Base-by-base conservation (phyloP, 1,140 invertebrate species). In the Ceratitis capitata region DNA sequence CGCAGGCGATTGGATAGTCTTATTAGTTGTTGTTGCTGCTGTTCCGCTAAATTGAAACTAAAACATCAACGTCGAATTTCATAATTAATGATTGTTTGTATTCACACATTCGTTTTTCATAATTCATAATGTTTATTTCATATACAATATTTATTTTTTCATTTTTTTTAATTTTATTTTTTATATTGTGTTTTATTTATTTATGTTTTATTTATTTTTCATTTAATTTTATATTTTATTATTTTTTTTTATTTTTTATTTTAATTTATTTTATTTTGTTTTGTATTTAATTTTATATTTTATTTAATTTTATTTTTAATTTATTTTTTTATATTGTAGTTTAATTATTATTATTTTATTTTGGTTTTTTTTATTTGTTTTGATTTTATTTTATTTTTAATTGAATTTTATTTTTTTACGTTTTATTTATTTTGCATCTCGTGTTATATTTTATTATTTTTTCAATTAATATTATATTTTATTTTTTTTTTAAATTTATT, bases 1-100 rank as follows among this genome's bases (percentile, higher is more conserved):
- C 85, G 85, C 83, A 89, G 85, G 74, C 89, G 85, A 85, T 88
- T 87, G 58, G 84, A 86, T 87, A 89, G 86, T 87, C 89, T 89
- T 87, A 86, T 69, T 74, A 47, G 42, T 85, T 85, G 83, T 84
- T 85, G 84, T 23, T 85, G 51, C 53, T 78, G 42, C 42, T 83
- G 82, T 23, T 45, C 39, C 42, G n/a, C 51, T 12, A 84, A 32
- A 19, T 64, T 84, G 16, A 53, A 26, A 12, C 83, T 45, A 12
- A 1, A 39, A 23, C 45, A n/a, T n/a, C n/a, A n/a, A n/a, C n/a
- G n/a, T n/a, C n/a, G n/a, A n/a, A n/a, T n/a, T n/a, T n/a, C n/a
- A n/a, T n/a, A n/a, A n/a, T n/a, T n/a, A n/a, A n/a, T n/a, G n/a
- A n/a, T n/a, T n/a, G n/a, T n/a, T n/a, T n/a, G n/a, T n/a, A n/a